These are phyloP conservation scores for Gisinianus flammeolus DNA, from an alignment of 2,888 invertebrate genomes.

Conservation along the genomic window DNA sequence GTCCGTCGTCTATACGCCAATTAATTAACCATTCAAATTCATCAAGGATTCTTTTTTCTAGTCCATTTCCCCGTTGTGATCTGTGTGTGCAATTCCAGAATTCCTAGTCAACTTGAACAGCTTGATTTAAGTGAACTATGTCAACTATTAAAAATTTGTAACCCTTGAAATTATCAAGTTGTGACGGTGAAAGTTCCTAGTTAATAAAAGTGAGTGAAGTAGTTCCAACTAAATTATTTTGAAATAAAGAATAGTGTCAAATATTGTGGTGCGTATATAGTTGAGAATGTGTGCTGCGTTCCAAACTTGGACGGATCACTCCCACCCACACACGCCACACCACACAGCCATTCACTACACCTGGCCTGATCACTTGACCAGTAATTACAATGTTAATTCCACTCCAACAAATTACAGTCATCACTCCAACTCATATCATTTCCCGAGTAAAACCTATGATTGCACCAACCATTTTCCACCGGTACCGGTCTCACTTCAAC, in stretches of 20 bases:
- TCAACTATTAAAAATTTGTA: no score
- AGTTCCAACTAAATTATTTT: no score
- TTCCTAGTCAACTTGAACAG: no score
- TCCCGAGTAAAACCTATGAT: slow-evolving; percentile 31
- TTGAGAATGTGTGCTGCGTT: slow-evolving; percentile 44
- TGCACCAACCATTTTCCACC: no score
- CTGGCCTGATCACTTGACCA: slow-evolving; percentile 42
- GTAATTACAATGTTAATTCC: slow-evolving; percentile 12
- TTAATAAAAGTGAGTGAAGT: no score
- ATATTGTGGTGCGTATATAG: no score
- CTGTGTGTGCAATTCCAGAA: no score
- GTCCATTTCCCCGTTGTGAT: neutral
- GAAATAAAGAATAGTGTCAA: no score
- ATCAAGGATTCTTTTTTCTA: neutral
- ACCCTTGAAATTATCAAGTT: no score
- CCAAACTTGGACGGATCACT: slow-evolving; percentile 38
- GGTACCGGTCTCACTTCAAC: neutral
- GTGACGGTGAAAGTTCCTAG: no score
- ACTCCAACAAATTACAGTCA: slow-evolving; percentile 18
- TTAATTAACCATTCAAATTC: neutral
- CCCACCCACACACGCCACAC: neutral
- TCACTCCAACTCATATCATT: slow-evolving; percentile 20
- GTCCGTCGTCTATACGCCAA: neutral
- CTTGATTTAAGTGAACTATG: no score
- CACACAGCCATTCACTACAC: slow-evolving; percentile 25